A percentile compares a stretch with the other conserved stretches of the same genome.
Evolutionary conservation across 2,797 vertebrate genomes (phyloP).

Genomic region (Gouania willdenowi): DNA sequence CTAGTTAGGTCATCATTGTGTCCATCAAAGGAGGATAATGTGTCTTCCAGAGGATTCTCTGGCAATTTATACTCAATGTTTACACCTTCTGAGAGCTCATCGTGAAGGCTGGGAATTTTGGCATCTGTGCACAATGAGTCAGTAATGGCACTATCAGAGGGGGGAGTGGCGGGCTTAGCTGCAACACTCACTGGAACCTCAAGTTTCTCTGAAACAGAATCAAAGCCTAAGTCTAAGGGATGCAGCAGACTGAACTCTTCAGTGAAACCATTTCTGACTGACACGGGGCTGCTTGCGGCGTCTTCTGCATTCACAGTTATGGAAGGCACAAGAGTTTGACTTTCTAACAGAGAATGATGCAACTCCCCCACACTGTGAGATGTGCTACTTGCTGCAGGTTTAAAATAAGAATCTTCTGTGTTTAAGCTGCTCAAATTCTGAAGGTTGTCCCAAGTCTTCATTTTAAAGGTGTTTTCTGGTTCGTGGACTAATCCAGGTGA

Average conservation of each 20-base stretch:
- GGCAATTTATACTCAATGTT: constrained; percentile 20
- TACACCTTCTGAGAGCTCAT: constrained; percentile 43
- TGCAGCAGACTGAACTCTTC: constrained; percentile 58
- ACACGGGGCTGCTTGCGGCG: constrained; percentile 38
- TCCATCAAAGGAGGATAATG: constrained; percentile 36
- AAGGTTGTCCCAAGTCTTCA: constrained; percentile 66
- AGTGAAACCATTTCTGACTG: constrained; percentile 53
- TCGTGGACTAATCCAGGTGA: constrained; percentile 58
- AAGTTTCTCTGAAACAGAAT: constrained; percentile 62
- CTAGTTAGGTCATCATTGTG: constrained; percentile 59
- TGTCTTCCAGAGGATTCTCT: constrained; percentile 32
- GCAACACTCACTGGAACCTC: constrained; percentile 47
- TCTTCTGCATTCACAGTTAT: constrained; percentile 68
- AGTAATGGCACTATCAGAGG: constrained; percentile 53
- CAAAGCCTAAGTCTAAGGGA: constrained; percentile 63
- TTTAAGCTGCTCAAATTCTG: constrained; percentile 64
- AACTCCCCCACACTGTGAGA: constrained; percentile 38
- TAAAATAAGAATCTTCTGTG: constrained; percentile 56
- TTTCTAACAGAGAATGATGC: constrained; percentile 51
- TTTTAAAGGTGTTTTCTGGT: constrained; percentile 64
- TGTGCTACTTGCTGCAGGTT: constrained; percentile 46
- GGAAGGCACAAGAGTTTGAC: constrained; percentile 70
- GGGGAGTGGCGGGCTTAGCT: constrained; percentile 42
- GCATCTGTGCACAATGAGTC: constrained; percentile 70
- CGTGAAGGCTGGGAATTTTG: constrained; percentile 70